Evolutionary conservation across 2,113 vertebrate genomes (phyloP), one percentile per base, ranked within the genome.

Genomic region (Vidua macroura): DNA sequence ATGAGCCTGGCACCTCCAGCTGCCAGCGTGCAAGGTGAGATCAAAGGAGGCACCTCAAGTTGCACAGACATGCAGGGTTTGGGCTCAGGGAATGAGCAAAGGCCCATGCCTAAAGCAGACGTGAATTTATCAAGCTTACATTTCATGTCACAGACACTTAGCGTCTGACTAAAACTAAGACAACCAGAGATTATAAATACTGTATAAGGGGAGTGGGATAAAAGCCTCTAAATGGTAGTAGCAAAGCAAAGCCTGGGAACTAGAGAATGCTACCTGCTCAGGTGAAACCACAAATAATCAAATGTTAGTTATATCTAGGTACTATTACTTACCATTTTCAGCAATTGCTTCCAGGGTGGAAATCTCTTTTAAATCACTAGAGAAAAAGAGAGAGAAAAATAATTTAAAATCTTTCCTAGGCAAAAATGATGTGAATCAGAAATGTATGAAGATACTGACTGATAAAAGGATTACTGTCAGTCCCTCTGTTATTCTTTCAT

Each of bases 261-360:
- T 30, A 78, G 49, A 67, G 20, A 88, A 92, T 82, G 66, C 28
- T 84, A 30, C 35, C 66, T 84, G 49, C 28, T 84, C 37, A 48
- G 63, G 2, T 27, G 56, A 83, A 93, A 95, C 53, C n/a, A 93
- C 4, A 69, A 44, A 84, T 39, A 15, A 83, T 31, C 11, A 81
- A 76, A 81, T 41, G 7, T 43, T 85, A 37, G 20, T 35, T 90
- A 63, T 21, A 46, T 41, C 33, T 63, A 63, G 49, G 31, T 44
- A 28, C 15, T 59, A 56, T 31, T 58, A 53, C 96, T 95, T 85
- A 98, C 97, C 97, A 79, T 96, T 97, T 95, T 96, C 95, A 80
- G 95, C 60, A 63, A 97, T 66, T 53, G 92, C 78, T 68, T 95
- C 90, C 52, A 87, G 52, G 25, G 56, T 35, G 18, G 91, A 94